These are phyloP conservation scores for Trachelus iudaicus DNA, from an alignment of 2,888 invertebrate genomes.

Conservation along the genomic window DNA sequence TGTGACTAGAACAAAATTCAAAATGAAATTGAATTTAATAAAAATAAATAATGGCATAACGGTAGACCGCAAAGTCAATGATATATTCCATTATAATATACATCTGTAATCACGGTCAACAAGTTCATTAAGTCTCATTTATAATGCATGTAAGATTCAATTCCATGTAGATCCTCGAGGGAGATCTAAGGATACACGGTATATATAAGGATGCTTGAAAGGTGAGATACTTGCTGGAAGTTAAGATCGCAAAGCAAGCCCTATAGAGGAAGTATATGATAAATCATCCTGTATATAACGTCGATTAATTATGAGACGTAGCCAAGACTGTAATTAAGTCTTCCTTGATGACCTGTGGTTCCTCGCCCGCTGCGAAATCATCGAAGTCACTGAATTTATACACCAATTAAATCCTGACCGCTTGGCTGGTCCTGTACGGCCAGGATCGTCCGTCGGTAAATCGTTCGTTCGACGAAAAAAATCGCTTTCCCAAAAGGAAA, in stretches of 20 bases:
- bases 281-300: constrained; percentile 40
- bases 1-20: not conserved
- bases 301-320: constrained; percentile 41
- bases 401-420: constrained; percentile 27
- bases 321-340: constrained; percentile 42
- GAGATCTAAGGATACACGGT: not conserved
- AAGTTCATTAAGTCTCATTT: not conserved
- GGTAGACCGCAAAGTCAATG: not conserved
- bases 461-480: not conserved
- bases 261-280: constrained; percentile 22
- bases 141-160: not conserved
- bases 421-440: not conserved
- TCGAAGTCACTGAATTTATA: constrained; percentile 35
- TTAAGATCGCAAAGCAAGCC: not conserved
- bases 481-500: not conserved
- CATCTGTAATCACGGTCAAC: not conserved
- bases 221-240: not conserved
- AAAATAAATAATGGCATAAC: not conserved
- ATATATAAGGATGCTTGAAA: not conserved
- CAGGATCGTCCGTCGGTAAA: not conserved
- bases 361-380: constrained; percentile 20
- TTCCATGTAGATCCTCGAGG: not conserved
- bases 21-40: not conserved
- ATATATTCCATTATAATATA: not conserved
- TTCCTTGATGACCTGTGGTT: constrained; percentile 4